phyloP scores from a whole-genome alignment of 2,797 vertebrate species.

The Lithobates pipiens region DNA sequence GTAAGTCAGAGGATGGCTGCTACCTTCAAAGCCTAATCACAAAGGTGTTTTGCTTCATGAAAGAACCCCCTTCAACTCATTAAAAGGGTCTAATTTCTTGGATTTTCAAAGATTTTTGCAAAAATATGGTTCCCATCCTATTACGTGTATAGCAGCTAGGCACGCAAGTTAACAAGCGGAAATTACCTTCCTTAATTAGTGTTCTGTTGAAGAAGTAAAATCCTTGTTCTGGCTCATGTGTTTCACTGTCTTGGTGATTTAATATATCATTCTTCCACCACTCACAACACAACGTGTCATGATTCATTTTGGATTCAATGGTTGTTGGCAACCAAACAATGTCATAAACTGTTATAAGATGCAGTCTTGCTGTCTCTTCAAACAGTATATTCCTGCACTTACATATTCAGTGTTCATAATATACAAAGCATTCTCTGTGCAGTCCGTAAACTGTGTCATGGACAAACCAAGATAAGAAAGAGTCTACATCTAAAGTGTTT shows the following conservation, averaged over 20 bases:
- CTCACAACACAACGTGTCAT: neutral
- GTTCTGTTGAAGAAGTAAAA: neutral
- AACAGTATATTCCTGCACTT: too few species aligned
- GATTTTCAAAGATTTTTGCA: neutral
- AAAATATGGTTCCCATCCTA: neutral
- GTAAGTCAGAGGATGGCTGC: too few species aligned
- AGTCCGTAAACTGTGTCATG: too few species aligned
- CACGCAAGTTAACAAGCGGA: neutral
- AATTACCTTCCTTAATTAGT: neutral
- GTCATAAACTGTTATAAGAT: conserved; percentile 1
- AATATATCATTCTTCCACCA: conserved; percentile 16
- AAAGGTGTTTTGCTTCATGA: too few species aligned
- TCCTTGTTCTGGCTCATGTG: neutral
- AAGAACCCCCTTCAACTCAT: too few species aligned
- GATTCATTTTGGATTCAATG: conserved; percentile 13
- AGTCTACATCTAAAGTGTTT: too few species aligned
- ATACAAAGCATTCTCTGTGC: too few species aligned
- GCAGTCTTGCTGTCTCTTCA: neutral
- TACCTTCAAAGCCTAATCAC: too few species aligned
- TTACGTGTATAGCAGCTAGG: neutral
- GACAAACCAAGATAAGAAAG: too few species aligned
- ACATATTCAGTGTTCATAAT: too few species aligned
- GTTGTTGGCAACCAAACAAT: conserved; percentile 34
- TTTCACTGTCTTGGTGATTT: conserved; percentile 1
- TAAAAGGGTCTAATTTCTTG: neutral